phyloP scores from a whole-genome alignment of 2,888 invertebrate species.

The Creontiades dilutus region DNA sequence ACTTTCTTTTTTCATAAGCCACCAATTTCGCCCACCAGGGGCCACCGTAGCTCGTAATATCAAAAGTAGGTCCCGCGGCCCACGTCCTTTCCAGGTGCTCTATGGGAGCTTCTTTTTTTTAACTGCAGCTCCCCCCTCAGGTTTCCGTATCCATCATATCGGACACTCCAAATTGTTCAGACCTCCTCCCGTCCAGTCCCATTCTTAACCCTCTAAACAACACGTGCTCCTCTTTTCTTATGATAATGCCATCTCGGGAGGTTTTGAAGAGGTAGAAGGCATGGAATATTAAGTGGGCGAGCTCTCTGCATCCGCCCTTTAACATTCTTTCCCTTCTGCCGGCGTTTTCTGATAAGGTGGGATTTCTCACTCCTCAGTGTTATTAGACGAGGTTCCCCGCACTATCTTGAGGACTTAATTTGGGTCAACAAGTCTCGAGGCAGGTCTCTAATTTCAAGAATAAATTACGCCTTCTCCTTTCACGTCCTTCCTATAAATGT shows the following conservation, averaged over 20 bases:
- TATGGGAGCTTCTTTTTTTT: constrained; percentile 16
- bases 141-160: constrained; percentile 45
- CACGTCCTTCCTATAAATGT: no score
- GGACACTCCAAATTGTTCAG: constrained; percentile 47
- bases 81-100: constrained; percentile 28
- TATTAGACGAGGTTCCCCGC: background rate
- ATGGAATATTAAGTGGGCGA: constrained; percentile 39
- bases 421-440: constrained; percentile 25
- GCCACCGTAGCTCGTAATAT: background rate
- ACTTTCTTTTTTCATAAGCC: constrained; percentile 32
- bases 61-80: background rate
- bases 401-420: constrained; percentile 47
- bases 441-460: background rate
- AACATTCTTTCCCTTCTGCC: constrained; percentile 29
- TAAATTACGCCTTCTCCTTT: background rate
- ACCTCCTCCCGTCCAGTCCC: constrained; percentile 9
- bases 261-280: constrained; percentile 15
- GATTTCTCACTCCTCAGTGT: constrained; percentile 33
- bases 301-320: background rate
- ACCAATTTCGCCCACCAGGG: constrained; percentile 36
- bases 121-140: background rate
- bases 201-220: constrained; percentile 40
- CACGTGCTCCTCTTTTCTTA: constrained; percentile 54
- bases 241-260: constrained; percentile 43
- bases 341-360: constrained; percentile 42